Base-by-base conservation (phyloP, 2,797 vertebrate genomes). In the Hemitrygon akajei region DNA sequence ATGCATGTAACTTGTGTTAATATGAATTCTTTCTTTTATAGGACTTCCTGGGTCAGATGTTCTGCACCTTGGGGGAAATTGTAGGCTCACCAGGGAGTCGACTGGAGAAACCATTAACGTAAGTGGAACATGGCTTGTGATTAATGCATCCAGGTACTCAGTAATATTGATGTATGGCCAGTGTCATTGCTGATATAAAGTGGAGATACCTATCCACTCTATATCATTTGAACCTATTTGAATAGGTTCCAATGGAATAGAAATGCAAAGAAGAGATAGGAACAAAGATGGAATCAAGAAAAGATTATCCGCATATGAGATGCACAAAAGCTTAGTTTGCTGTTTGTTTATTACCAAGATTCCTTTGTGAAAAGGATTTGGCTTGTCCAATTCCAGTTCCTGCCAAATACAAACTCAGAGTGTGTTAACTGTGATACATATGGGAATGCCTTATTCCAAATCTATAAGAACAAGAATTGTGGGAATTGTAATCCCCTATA, bases 11-110 rank as follows among this genome's bases (percentile, higher is more conserved):
- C 94, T 94, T 27, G 71, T 75, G 25, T 27, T 47, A 94, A 66
- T 86, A 11, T 86, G 30, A 10, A 40, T 93, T 82, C 25, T 69
- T 56, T 86, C 58, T 77, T 89, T 94, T 87, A 25, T 95, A 99
- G 98, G 98, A 99, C 96, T 99, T 99, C 95, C 97, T 99, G 95
- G 98, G 98, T 94, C 98, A 99, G 96, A 97, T 97, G 94, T 98
- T 98, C 96, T 99, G 98, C 94, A 99, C 98, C 69, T 97, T 99
- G 0, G 98, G 98, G 1, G 98, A 99, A 96, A 98, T 99, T 0
- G 98, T 99, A 94, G 98, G 98, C 94, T 99, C 98, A 1, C 96
- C 98, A 0, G 98, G 98, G 94, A 98, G 98, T 95, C 98, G 98
- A 94, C 96, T 99, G 95, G 98, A 99, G 96, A 99, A 99, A 95